These are phyloP conservation scores for Acrossocheilus fasciatus DNA, from an alignment of 2,797 vertebrate species.

Conservation along the genomic window DNA sequence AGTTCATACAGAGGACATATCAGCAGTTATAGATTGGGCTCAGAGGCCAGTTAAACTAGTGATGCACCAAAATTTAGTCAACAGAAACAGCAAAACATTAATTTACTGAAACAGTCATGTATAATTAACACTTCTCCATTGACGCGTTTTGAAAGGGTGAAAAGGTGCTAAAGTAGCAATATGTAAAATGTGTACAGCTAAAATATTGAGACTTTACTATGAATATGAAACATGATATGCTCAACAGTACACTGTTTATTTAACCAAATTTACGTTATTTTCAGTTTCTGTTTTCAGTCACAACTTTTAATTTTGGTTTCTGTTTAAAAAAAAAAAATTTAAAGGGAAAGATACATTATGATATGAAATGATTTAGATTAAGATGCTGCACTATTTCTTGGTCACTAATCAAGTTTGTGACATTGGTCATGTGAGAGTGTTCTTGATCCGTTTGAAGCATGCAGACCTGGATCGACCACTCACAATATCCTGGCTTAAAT, in stretches of 20 bases:
- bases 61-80: background rate
- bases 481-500: background rate
- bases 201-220: background rate
- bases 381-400: background rate
- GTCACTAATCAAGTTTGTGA: background rate
- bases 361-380: no score
- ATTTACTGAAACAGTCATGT: background rate
- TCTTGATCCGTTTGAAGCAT: background rate
- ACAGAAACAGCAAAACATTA: background rate
- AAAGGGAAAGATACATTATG: no score
- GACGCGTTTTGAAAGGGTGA: background rate
- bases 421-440: background rate
- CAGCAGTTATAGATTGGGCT: background rate
- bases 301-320: no score
- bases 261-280: no score
- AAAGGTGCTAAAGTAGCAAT: background rate
- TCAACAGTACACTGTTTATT: background rate
- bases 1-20: slow-evolving; percentile 23
- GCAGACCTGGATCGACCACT: background rate
- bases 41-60: background rate
- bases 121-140: background rate
- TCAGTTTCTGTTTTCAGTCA: background rate
- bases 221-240: no score
- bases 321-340: background rate
- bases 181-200: background rate